Conservation (phyloP, 2,797 vertebrate genomes). For the Lepidocolaptes lacrymiger region DNA sequence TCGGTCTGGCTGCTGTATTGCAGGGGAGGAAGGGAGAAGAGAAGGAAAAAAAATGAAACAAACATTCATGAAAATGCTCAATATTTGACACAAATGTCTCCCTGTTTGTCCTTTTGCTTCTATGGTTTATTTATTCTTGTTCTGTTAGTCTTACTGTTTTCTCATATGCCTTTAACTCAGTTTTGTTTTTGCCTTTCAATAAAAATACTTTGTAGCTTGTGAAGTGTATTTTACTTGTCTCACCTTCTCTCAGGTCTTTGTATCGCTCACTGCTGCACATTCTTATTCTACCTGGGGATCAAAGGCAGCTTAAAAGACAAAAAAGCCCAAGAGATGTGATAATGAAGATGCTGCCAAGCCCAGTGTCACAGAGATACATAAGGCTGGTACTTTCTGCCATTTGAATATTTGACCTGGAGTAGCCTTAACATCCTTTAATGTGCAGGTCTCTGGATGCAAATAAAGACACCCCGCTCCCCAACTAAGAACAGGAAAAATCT, state of each 20-base stretch:
- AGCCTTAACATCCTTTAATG: not conserved
- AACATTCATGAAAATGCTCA: not conserved
- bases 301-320: not conserved
- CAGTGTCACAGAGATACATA: not conserved
- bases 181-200: not conserved
- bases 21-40: not conserved
- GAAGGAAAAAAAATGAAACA: not conserved
- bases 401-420: not conserved
- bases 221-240: not conserved
- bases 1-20: conserved; percentile 85
- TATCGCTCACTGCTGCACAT: not conserved
- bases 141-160: not conserved
- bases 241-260: not conserved
- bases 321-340: not conserved
- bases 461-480: not conserved
- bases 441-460: not conserved
- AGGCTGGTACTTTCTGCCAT: not conserved
- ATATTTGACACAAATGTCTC: not conserved
- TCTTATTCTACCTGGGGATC: not conserved
- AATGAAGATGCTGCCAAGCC: not conserved
- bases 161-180: not conserved
- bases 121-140: not conserved
- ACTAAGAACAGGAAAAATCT: not conserved
- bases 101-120: not conserved
- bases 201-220: not conserved